Base-by-base conservation (phyloP, 2,888 invertebrate species). In the Teleogryllus oceanicus region DNA sequence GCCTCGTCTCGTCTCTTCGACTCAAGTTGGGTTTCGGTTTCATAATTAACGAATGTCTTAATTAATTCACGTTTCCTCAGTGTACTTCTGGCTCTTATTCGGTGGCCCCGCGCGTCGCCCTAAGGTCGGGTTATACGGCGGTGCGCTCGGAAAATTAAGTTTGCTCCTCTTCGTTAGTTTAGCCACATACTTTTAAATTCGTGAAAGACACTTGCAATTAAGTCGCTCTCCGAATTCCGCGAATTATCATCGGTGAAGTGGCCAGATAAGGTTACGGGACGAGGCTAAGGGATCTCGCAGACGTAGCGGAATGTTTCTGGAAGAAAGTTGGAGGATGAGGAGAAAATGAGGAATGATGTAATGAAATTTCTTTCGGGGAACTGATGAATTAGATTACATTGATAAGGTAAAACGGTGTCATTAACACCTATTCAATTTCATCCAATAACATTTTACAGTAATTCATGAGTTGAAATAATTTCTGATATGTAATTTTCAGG, bases 11-110 rank as follows among this genome's bases (percentile, higher is more conserved):
- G 13, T 62, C 62, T 62, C 62, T 62, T n/a, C 62, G 62, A 18
- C 62, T 13, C 62, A 62, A 62, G 16, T 62, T 62, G 62, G 62
- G 62, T 62, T 62, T 62, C 62, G 62, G 62, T 62, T 62, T 62
- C 62, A 62, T 62, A 62, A 62, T 62, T 62, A 62, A 62, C 62
- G 62, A 62, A 62, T 62, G 62, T 62, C 62, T 62, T 62, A 62
- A 62, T 62, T 62, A 62, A 62, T 62, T 62, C 62, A 62, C 62
- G n/a, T n/a, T 62, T 62, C 62, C 62, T 62, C 62, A n/a, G 62
- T n/a, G 62, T 62, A 62, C 62, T 62, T 62, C 62, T 37, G n/a
- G 62, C 62, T 62, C 62, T 62, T 62, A 18, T 62, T 62, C n/a
- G 62, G 62, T 13, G 11, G 4, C 62, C n/a, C n/a, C 62, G n/a